Evolutionary conservation across 2,888 invertebrate genomes (phyloP), one percentile per base, ranked within the genome.

Genomic region (Mythimna impura): DNA sequence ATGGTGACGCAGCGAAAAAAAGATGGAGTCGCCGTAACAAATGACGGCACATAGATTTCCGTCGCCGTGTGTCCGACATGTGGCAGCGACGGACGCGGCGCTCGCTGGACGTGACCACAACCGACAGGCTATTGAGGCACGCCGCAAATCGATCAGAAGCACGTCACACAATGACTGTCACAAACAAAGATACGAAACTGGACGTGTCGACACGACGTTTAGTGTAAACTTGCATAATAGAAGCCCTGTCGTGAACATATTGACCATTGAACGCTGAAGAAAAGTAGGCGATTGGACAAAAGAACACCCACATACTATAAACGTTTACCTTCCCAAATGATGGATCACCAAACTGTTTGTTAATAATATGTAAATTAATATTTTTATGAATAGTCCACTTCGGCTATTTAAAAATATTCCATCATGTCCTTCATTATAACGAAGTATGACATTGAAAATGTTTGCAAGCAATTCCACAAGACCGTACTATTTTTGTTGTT

Each of bases 111-210:
- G 75, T 77, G 80, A 79, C 84, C 82, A 82, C 83, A 84, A 87
- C 71, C 75, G 65, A 71, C 70, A 73, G 80, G 75, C 76, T 75
- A 84, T 89, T 87, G 89, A 88, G 88, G 88, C 80, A 81, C 61
- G 74, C 91, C 93, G 87, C 93, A 92, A 91, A 92, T 92, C 91
- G 88, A 91, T 91, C 90, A 88, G 85, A 71, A 74, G 61, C 72
- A 81, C 78, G 72, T 87, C 81, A 82, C 82, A 86, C 88, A 90
- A 88, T 85, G 82, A 87, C 81, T 70, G 66, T 69, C 74, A 61
- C 73, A 78, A 73, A 78, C 84, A 87, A 82, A 76, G 76, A 76
- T 76, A 70, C 66, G 52, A 71, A 82, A 74, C 68, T 79, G 47
- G 47, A 76, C 55, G 62, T 75, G 72, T 72, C 52, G 55, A 75